Base-by-base conservation (phyloP, 2,797 vertebrate genomes). In the Scarus forsteni region DNA sequence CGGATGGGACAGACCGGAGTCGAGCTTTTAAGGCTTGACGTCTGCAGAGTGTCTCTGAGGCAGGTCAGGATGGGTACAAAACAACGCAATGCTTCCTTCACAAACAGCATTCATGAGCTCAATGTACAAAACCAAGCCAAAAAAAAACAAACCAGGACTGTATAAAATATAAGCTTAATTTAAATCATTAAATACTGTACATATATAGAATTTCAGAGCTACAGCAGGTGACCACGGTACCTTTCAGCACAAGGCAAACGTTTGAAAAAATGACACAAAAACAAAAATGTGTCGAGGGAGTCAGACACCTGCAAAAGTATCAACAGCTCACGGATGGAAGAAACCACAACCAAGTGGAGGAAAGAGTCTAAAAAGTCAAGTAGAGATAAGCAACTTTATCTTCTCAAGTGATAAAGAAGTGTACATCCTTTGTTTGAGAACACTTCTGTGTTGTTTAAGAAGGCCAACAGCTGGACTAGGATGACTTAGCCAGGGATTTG, bases 181-280 rank as follows among this genome's bases (percentile, higher is more conserved):
- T 94, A 93, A 93, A 93, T 92, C 84, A 89, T 95, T 94, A 95
- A 94, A 94, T 94, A 94, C 93, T 93, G 89, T 94, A 93, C 93
- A 93, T 77, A 82, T 81, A 81, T 57, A 85, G 27, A 86, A 81
- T 83, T 77, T 91, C 85, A 84, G 85, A 75, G 85, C 89, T 88
- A 85, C 84, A 89, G 84, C 81, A 80, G 85, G 83, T 83, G 77
- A 80, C 75, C 79, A 78, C 54, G 10, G 55, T 70, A 77, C 76
- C 83, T 74, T 84, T 80, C 55, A 70, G 77, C 49, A 78, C 54
- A 78, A 85, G 66, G 70, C 82, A 67, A 76, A 84, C 39, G 58
- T 75, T 76, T 89, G 69, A 59, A 71, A 88, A 70, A 81, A 53
- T 56, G 60, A 53, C 65, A 80, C 79, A 63, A 73, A 75, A 79